These are phyloP conservation scores for Bombus consobrinus DNA, from an alignment of 1,140 invertebrate species.

Conservation along the genomic window DNA sequence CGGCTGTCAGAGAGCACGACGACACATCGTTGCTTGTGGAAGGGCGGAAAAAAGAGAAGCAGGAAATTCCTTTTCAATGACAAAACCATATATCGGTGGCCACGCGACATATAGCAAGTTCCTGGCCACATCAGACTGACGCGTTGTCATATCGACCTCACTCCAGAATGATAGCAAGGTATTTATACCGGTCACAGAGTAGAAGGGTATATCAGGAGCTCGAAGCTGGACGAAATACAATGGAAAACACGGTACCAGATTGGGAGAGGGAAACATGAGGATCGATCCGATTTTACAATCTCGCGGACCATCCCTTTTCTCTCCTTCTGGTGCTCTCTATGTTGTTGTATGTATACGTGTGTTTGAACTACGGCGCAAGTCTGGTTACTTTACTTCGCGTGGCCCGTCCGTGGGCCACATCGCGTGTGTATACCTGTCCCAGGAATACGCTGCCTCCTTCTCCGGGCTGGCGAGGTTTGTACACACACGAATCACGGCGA, in stretches of 20 bases:
- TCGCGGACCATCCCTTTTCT: constrained; percentile 39
- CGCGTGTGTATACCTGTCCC: not conserved
- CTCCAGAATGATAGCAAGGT: constrained; percentile 62
- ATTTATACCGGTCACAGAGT: constrained; percentile 61
- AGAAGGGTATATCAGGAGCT: constrained; percentile 20
- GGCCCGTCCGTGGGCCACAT: too few relatives aligned
- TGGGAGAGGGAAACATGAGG: constrained; percentile 51
- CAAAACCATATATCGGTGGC: constrained; percentile 54
- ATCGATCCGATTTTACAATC: constrained; percentile 80
- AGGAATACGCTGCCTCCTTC: constrained; percentile 37
- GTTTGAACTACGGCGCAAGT: constrained; percentile 70
- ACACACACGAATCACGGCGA: constrained; percentile 42
- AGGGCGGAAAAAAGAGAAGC: constrained; percentile 44
- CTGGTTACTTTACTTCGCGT: not conserved
- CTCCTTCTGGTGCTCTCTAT: not conserved
- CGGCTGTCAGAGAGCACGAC: constrained; percentile 27
- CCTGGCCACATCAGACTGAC: constrained; percentile 66
- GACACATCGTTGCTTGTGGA: not conserved
- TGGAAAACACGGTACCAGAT: constrained; percentile 25
- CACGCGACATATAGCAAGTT: constrained; percentile 50
- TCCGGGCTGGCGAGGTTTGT: constrained; percentile 7
- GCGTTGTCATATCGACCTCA: constrained; percentile 67
- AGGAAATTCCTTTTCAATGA: constrained; percentile 52
- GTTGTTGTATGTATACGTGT: constrained; percentile 49
- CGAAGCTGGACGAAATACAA: not conserved